phyloP scores from a whole-genome alignment of 2,888 invertebrate genomes.

The Agonopterix subpropinquella region DNA sequence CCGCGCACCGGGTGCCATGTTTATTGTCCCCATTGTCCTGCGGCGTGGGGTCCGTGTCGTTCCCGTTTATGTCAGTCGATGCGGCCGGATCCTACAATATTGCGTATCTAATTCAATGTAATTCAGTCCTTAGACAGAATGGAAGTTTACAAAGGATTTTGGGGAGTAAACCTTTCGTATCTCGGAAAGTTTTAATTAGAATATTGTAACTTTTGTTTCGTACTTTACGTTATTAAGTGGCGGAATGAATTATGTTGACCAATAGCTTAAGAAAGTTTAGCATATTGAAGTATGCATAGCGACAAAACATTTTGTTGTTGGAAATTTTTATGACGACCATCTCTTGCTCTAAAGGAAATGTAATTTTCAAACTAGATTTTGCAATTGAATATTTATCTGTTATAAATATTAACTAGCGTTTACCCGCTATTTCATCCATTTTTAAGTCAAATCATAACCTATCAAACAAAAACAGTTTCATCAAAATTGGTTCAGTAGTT shows the following conservation, averaged over 20 bases:
- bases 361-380: no score
- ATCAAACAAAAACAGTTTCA: no score
- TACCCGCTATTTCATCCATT: no score
- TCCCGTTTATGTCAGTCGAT: conserved; percentile 97
- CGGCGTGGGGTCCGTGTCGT: conserved; percentile 98
- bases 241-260: neutral
- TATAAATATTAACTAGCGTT: no score
- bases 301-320: no score
- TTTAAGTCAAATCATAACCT: no score
- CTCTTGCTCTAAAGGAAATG: no score
- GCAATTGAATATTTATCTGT: no score
- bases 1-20: conserved; percentile 98
- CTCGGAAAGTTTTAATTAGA: conserved; percentile 5
- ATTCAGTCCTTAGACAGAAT: neutral
- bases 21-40: conserved; percentile 99
- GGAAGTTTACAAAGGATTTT: neutral
- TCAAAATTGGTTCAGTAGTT: no score
- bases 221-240: neutral
- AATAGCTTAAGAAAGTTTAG: no score
- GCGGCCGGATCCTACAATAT: conserved; percentile 89
- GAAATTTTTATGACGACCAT: no score
- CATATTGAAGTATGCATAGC: no score
- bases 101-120: conserved; percentile 16
- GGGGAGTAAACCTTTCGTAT: neutral
- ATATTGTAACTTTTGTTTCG: neutral